Conservation (phyloP, 2,113 vertebrate genomes). For the Archocentrus centrarchus region DNA sequence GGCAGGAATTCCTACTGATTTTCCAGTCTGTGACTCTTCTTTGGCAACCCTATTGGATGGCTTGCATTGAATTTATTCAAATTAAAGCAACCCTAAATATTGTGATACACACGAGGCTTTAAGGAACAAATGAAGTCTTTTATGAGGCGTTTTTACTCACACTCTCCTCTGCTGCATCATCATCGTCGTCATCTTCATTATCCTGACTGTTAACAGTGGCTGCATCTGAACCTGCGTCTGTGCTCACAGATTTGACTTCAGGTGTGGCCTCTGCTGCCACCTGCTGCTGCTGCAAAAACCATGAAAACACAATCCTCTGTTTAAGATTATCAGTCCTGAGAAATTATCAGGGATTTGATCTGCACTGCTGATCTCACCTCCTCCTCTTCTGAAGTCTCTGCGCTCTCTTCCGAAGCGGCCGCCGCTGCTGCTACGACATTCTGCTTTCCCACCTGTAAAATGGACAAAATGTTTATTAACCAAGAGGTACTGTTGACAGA, state of each 20-base stretch:
- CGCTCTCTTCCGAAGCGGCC: constrained; percentile 71
- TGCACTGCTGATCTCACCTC: constrained; percentile 58
- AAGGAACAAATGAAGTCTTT: not conserved
- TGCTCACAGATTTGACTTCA: constrained; percentile 18
- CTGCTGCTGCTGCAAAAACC: constrained; percentile 15
- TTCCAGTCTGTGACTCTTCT: not conserved
- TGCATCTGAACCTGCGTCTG: constrained; percentile 48
- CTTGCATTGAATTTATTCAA: not conserved
- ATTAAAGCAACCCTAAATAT: not conserved
- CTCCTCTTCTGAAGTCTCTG: constrained; percentile 68
- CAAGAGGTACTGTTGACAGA: too few species aligned
- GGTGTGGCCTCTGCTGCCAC: not conserved
- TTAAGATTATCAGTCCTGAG: not conserved
- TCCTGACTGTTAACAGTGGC: constrained; percentile 55
- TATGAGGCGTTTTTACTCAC: constrained; percentile 59
- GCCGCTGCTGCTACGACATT: constrained; percentile 13
- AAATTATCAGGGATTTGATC: not conserved
- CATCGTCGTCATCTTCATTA: constrained; percentile 57
- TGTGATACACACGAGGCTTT: not conserved
- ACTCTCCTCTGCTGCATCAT: constrained; percentile 61
- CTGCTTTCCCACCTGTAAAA: constrained; percentile 34
- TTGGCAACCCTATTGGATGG: not conserved
- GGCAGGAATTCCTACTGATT: not conserved
- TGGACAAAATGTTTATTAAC: too few species aligned
- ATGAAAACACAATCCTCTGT: not conserved